A percentile compares a stretch with the other conserved stretches of the same genome.
Evolutionary conservation across 2,888 invertebrate genomes (phyloP).

Genomic region (Sinentomon sp.): DNA sequence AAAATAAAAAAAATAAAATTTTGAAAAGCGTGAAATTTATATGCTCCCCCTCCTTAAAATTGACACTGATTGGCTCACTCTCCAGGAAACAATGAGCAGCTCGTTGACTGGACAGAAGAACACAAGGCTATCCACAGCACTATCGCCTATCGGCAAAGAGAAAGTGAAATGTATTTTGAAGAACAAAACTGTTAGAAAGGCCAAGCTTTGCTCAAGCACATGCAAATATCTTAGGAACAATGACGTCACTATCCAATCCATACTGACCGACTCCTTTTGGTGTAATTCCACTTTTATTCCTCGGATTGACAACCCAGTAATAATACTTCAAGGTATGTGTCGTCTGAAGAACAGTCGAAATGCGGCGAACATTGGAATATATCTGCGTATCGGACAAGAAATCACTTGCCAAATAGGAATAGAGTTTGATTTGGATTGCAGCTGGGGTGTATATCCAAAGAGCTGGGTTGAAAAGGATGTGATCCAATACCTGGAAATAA

Average conservation of each 20-base stretch:
- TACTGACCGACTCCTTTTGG: slow-evolving; percentile 76
- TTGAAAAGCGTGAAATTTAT: too few relatives aligned
- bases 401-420: slow-evolving; percentile 95
- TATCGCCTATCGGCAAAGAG: too few relatives aligned
- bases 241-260: neutral
- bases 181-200: too few relatives aligned
- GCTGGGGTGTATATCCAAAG: slow-evolving; percentile 97
- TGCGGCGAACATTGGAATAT: slow-evolving; percentile 81
- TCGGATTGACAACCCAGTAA: slow-evolving; percentile 94
- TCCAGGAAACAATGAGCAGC: too few relatives aligned
- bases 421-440: slow-evolving; percentile 75
- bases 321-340: slow-evolving; percentile 97
- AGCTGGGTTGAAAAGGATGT: slow-evolving; percentile 95
- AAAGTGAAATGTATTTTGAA: too few relatives aligned
- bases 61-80: too few relatives aligned
- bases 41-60: too few relatives aligned
- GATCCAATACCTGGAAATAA: slow-evolving; percentile 80
- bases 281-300: slow-evolving; percentile 74
- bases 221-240: too few relatives aligned
- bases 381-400: slow-evolving; percentile 92
- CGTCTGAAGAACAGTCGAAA: slow-evolving; percentile 89
- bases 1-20: too few relatives aligned
- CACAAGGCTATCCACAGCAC: too few relatives aligned
- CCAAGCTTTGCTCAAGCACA: too few relatives aligned
- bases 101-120: too few relatives aligned